These are phyloP conservation scores for Neotoma lepida DNA, from an alignment of 2,113 vertebrate genomes.

Conservation along the genomic window DNA sequence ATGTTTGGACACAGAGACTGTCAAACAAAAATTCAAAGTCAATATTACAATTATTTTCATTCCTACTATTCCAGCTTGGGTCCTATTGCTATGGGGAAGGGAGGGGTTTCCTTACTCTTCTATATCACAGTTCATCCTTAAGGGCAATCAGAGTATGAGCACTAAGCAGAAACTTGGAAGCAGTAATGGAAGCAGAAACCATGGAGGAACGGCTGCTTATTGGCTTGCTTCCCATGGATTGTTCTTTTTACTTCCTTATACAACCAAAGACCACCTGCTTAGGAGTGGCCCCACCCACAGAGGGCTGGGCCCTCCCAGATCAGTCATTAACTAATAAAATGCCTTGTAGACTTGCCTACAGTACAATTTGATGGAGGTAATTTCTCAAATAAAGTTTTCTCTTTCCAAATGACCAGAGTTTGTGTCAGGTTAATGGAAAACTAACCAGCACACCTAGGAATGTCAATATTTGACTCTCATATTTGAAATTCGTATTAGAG, in stretches of 20 bases:
- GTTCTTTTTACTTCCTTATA: not conserved
- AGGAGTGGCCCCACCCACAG: not conserved
- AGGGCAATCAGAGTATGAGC: not conserved
- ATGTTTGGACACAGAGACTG: not conserved
- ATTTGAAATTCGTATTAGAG: not conserved
- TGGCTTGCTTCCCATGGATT: not conserved
- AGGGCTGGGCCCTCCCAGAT: not conserved
- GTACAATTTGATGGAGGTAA: not conserved
- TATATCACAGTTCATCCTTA: not conserved
- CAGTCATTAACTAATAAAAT: not conserved
- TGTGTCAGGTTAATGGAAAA: not conserved
- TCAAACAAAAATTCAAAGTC: not conserved
- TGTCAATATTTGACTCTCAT: not conserved
- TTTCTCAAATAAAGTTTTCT: not conserved
- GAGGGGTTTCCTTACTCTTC: not conserved
- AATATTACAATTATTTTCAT: not conserved
- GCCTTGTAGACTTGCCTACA: not conserved
- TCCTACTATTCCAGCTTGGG: not conserved
- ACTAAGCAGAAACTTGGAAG: not conserved
- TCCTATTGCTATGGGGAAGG: not conserved
- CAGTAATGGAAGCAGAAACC: not conserved
- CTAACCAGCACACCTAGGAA: not conserved
- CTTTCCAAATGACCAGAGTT: not conserved
- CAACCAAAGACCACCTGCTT: not conserved
- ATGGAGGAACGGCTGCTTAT: not conserved